Evolutionary conservation across 2,888 invertebrate species (phyloP).

Genomic region (Oxycera nigricornis): DNA sequence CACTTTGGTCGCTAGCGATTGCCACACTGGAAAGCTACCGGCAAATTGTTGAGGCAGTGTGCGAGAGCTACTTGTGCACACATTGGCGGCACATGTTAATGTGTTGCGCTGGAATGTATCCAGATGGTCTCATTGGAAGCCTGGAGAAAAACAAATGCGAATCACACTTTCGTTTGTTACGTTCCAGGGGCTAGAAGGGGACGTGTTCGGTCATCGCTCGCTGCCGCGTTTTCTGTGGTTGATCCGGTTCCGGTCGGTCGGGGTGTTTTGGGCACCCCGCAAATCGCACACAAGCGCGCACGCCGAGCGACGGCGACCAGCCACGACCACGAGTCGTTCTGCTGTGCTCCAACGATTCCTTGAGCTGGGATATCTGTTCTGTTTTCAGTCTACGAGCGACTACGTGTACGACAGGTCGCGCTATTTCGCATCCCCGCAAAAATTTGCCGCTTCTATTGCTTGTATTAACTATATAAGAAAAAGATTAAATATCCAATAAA

Average conservation of each 20-base stretch:
- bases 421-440: constrained; percentile 53
- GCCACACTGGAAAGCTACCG: constrained; percentile 43
- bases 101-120: constrained; percentile 33
- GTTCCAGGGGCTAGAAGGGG: constrained; percentile 44
- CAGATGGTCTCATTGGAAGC: constrained; percentile 44
- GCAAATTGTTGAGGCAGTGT: constrained; percentile 30
- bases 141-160: constrained; percentile 44
- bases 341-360: constrained; percentile 13
- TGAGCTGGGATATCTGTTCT: constrained; percentile 23
- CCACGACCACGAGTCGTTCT: background rate
- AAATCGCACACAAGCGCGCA: background rate
- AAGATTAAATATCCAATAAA: constrained; percentile 21
- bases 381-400: constrained; percentile 62
- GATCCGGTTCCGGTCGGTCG: constrained; percentile 20
- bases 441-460: constrained; percentile 54
- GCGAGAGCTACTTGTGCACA: too few species aligned
- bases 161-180: constrained; percentile 37
- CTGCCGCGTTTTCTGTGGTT: background rate
- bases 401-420: constrained; percentile 62
- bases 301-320: background rate
- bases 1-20: constrained; percentile 45
- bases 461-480: constrained; percentile 41
- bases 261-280: constrained; percentile 4
- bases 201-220: constrained; percentile 26
- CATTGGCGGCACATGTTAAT: constrained; percentile 37